phyloP scores from a whole-genome alignment of 2,888 invertebrate genomes.

The Lamproptera curius region DNA sequence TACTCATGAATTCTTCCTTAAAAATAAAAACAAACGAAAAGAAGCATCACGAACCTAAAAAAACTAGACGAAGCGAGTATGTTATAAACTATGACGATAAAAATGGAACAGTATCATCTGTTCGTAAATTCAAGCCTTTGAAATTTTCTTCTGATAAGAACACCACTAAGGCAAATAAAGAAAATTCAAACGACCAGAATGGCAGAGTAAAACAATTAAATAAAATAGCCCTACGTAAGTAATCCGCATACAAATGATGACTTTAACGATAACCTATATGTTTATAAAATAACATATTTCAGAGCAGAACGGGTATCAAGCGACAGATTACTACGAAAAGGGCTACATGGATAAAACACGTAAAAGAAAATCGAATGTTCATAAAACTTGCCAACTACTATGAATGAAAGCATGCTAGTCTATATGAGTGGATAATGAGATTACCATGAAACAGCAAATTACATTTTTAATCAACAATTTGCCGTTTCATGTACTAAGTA shows the following conservation, averaged over 20 bases:
- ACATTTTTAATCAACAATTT: not conserved
- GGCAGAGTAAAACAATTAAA: slow-evolving; percentile 47
- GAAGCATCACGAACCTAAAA: slow-evolving; percentile 29
- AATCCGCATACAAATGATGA: slow-evolving; percentile 56
- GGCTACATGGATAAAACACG: slow-evolving; percentile 48
- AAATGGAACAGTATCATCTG: slow-evolving; percentile 67
- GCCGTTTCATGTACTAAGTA: slow-evolving; percentile 30
- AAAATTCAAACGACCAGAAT: slow-evolving; percentile 43
- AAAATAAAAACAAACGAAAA: slow-evolving; percentile 23
- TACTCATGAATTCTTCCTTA: slow-evolving; percentile 21
- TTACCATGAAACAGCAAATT: not conserved
- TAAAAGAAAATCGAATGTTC: slow-evolving; percentile 51
- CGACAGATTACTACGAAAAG: slow-evolving; percentile 52
- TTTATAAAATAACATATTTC: slow-evolving; percentile 65
- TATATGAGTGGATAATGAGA: slow-evolving; percentile 26
- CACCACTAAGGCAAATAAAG: slow-evolving; percentile 46
- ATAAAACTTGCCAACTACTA: slow-evolving; percentile 67
- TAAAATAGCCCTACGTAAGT: slow-evolving; percentile 68
- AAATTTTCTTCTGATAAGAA: slow-evolving; percentile 46
- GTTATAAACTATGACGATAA: slow-evolving; percentile 71
- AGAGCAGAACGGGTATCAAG: slow-evolving; percentile 64
- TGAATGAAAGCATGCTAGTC: slow-evolving; percentile 29
- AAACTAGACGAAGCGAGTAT: slow-evolving; percentile 54
- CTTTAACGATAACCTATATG: slow-evolving; percentile 37
- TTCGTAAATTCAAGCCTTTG: slow-evolving; percentile 57